Percentiles rank a stretch among this genome's conserved stretches.
Conservation (phyloP, 1,140 invertebrate species). For the Nebria ingens region DNA sequence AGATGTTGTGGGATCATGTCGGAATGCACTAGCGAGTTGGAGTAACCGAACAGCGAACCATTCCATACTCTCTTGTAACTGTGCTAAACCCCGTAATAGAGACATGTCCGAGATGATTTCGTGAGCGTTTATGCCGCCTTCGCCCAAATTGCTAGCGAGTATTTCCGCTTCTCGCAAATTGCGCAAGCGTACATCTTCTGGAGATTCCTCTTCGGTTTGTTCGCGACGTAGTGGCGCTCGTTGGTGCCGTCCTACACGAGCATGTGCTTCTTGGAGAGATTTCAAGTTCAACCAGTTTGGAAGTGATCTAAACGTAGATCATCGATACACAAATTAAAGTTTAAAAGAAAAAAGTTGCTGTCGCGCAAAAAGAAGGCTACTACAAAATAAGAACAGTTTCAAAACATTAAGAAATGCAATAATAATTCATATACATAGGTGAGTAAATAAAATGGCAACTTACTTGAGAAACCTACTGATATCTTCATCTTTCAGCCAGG, state of each 20-base stretch:
- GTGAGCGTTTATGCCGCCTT: constrained; percentile 70
- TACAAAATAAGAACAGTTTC: neutral
- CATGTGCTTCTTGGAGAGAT: constrained; percentile 35
- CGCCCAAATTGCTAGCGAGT: constrained; percentile 76
- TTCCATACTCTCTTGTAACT: constrained; percentile 86
- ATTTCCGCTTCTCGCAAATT: constrained; percentile 87
- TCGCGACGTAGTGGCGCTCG: constrained; percentile 34
- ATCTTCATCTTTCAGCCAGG: constrained; percentile 91
- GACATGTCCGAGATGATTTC: constrained; percentile 73
- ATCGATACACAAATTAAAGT: constrained; percentile 14
- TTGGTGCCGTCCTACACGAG: constrained; percentile 26
- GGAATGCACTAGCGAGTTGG: constrained; percentile 40
- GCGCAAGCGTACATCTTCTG: constrained; percentile 65
- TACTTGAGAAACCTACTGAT: constrained; percentile 82
- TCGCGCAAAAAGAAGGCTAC: neutral
- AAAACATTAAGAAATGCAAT: neutral
- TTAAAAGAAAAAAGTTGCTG: constrained; percentile 11
- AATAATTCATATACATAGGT: too few species aligned
- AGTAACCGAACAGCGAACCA: constrained; percentile 53
- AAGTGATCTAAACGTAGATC: constrained; percentile 60
- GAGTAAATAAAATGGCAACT: too few species aligned
- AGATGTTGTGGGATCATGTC: constrained; percentile 32
- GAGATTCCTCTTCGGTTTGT: constrained; percentile 55
- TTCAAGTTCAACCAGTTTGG: constrained; percentile 75
- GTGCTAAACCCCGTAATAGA: constrained; percentile 70